Base-by-base conservation (phyloP, 2,113 vertebrate genomes). In the Pygathrix nemaeus region DNA sequence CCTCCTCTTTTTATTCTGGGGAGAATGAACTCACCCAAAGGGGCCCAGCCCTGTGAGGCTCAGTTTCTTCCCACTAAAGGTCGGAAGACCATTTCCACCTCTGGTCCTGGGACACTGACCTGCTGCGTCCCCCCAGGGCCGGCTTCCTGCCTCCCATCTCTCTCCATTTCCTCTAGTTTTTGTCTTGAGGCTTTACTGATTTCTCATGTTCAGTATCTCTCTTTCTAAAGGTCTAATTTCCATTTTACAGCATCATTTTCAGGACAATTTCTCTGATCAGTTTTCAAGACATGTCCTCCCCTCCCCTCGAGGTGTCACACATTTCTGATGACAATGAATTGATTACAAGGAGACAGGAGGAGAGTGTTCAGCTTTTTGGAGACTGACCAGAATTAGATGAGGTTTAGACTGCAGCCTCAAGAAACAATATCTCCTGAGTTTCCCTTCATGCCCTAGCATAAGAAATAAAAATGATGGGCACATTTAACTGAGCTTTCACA, bases 141-240 rank as follows among this genome's bases (percentile, higher is more conserved):
- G 3, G 66, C 32, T 30, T 68, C 66, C 76, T 13, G 17, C 48
- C n/a, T 80, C 35, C 68, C 20, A 2, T 81, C 59, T 72, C 70
- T 57, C 75, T 48, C 40, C 21, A 8, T 72, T 76, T 88, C 45
- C 79, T 83, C 66, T n/a, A 12, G 12, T 88, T 95, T 93, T 72
- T 23, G 45, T 52, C 57, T 23, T 3, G 70, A 88, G 90, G 84
- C 94, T 95, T 85, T 85, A 32, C 97, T 93, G 93, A 94, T 95
- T 97, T 93, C 90, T 90, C 90, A 18, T 52, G 88, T 92, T 97
- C 88, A 92, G 94, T 83, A 80, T 68, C 92, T 97, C 93, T 97
- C 94, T 89, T 94, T 93, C 96, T 96, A 98, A 98, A 98, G 97
- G 97, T 97, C 98, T 98, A 97, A 97, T 98, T 98, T 98, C 97